phyloP scores from a whole-genome alignment of 2,113 vertebrate species.

The Ammodytes marinus region DNA sequence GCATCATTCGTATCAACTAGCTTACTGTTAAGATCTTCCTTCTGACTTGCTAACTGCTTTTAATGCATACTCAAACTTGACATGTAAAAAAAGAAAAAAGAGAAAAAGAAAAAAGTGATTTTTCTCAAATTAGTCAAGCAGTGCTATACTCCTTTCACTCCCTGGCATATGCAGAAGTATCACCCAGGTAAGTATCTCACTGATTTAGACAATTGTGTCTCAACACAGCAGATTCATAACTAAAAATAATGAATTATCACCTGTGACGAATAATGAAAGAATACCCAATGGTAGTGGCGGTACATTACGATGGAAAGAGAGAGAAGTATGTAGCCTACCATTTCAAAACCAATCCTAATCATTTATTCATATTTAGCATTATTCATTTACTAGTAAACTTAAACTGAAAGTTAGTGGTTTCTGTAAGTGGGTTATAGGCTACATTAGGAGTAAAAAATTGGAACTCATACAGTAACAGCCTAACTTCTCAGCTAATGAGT shows the following conservation, averaged over 20 bases:
- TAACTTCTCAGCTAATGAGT: neutral
- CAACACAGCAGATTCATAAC: neutral
- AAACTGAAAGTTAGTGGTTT: neutral
- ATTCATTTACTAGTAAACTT: neutral
- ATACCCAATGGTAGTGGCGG: neutral
- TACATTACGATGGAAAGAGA: neutral
- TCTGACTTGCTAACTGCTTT: neutral
- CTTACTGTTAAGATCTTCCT: too few species aligned
- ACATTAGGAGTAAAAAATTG: conserved; percentile 5
- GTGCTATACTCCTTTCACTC: neutral
- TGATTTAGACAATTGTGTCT: neutral
- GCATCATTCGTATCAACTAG: neutral
- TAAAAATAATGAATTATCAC: conserved; percentile 8
- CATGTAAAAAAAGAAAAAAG: neutral
- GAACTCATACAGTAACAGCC: neutral
- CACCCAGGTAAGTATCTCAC: neutral
- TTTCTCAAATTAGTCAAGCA: neutral
- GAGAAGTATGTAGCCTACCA: neutral
- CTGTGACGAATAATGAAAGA: neutral
- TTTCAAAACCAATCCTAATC: neutral
- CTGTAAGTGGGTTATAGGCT: neutral
- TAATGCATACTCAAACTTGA: too few species aligned
- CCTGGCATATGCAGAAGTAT: neutral
- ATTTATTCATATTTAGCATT: neutral
- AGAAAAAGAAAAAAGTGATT: neutral